A percentile compares a stretch with the other conserved stretches of the same genome.
These are phyloP conservation scores for Macheiramphus alcinus DNA, from an alignment of 2,113 vertebrate genomes.

Conservation along the genomic window DNA sequence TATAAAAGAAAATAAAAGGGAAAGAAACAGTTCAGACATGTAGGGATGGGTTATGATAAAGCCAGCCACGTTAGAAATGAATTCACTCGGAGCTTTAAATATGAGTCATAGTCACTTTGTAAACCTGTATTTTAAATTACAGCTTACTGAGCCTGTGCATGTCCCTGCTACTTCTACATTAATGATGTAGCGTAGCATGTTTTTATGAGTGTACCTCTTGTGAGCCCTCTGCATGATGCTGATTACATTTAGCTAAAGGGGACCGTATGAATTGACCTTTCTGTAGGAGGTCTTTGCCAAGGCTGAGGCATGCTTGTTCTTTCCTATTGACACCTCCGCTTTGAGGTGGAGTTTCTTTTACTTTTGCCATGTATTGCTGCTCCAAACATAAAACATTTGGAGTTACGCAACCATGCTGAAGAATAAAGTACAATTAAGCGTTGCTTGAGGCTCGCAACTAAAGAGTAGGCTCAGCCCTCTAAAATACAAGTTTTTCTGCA, in stretches of 20 bases:
- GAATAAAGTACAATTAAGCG: not conserved
- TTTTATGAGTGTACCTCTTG: not conserved
- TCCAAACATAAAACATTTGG: not conserved
- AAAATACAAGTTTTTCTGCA: not conserved
- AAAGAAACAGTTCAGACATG: not conserved
- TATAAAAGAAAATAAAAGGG: not conserved
- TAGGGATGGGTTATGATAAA: not conserved
- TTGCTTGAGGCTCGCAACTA: not conserved
- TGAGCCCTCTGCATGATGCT: not conserved
- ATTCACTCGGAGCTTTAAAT: not conserved
- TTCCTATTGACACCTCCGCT: not conserved
- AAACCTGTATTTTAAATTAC: not conserved
- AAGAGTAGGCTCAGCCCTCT: not conserved
- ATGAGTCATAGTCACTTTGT: not conserved
- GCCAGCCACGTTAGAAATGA: not conserved
- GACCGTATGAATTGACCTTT: not conserved
- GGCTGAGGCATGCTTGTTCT: not conserved
- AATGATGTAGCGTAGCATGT: rapidly evolving
- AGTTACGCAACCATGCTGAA: not conserved
- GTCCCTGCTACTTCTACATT: not conserved
- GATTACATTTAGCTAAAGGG: not conserved
- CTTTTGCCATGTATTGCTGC: not conserved
- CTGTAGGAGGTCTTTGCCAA: not conserved
- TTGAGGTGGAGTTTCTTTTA: not conserved
- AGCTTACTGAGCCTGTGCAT: not conserved